A percentile compares a stretch with the other conserved stretches of the same genome.
Evolutionary conservation across 2,888 invertebrate genomes (phyloP).

Genomic region (Hemithea aestivaria): DNA sequence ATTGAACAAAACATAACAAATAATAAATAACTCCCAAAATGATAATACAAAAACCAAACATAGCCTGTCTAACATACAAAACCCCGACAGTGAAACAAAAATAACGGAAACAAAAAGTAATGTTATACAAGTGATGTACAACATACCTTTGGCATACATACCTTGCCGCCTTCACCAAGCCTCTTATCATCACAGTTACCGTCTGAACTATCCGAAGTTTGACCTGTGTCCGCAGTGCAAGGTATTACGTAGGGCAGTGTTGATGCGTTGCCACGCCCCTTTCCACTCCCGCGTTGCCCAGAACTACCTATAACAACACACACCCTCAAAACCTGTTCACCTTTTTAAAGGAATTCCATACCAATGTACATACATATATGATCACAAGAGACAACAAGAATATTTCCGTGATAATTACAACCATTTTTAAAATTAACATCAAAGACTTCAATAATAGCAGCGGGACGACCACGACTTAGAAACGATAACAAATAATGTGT

Average conservation of each 20-base stretch:
- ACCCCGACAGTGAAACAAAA: conserved; percentile 8
- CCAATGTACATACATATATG: too few relatives aligned
- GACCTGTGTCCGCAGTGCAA: conserved; percentile 64
- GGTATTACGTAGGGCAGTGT: conserved; percentile 74
- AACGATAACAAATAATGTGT: too few relatives aligned
- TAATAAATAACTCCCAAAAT: too few relatives aligned
- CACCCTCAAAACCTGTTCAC: too few relatives aligned
- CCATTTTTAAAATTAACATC: too few relatives aligned
- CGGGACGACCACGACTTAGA: too few relatives aligned
- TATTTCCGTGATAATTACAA: too few relatives aligned
- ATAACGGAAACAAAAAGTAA: conserved; percentile 19
- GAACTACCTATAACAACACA: conserved; percentile 26
- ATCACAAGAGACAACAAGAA: too few relatives aligned
- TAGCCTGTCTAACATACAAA: neutral
- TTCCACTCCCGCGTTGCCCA: conserved; percentile 66
- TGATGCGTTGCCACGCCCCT: conserved; percentile 61
- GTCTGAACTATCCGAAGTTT: conserved; percentile 69
- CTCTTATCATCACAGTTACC: conserved; percentile 64
- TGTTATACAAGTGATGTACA: conserved; percentile 29
- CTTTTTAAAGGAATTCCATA: too few relatives aligned
- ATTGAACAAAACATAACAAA: too few relatives aligned
- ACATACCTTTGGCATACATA: conserved; percentile 35
- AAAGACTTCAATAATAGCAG: too few relatives aligned
- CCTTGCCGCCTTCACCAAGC: conserved; percentile 62
- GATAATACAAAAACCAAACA: too few relatives aligned